Percentiles rank a stretch among this genome's conserved stretches.
Evolutionary conservation across 2,797 vertebrate species (phyloP).

Genomic region (Dermochelys coriacea): DNA sequence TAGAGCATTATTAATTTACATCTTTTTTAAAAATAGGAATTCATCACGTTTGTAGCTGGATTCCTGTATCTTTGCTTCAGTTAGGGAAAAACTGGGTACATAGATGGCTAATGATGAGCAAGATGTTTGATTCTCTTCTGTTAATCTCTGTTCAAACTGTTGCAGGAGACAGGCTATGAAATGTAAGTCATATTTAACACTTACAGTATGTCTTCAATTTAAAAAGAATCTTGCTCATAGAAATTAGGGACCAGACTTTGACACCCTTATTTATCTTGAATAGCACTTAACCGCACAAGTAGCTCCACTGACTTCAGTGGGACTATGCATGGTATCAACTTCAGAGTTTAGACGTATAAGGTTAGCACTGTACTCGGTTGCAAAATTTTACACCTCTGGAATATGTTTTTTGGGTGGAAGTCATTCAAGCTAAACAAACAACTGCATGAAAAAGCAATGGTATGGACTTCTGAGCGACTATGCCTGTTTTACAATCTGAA

Average conservation of each 20-base stretch:
- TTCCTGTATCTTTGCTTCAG: not conserved
- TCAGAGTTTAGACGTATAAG: not conserved
- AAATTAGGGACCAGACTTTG: not conserved
- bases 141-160: not conserved
- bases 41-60: not conserved
- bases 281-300: not conserved
- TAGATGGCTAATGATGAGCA: not conserved
- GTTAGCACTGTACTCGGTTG: not conserved
- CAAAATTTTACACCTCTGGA: not conserved
- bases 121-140: not conserved
- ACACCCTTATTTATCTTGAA: not conserved
- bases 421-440: not conserved
- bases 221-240: not conserved
- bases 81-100: not conserved
- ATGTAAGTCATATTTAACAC: not conserved
- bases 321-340: not conserved
- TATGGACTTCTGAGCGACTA: not conserved
- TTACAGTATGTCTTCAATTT: not conserved
- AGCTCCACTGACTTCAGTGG: not conserved
- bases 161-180: not conserved
- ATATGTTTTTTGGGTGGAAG: not conserved
- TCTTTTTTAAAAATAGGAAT: not conserved
- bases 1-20: not conserved
- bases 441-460: not conserved
- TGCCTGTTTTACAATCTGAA: constrained; percentile 7